phyloP scores from a whole-genome alignment of 2,888 invertebrate species.

The Eremobia ochroleuca region DNA sequence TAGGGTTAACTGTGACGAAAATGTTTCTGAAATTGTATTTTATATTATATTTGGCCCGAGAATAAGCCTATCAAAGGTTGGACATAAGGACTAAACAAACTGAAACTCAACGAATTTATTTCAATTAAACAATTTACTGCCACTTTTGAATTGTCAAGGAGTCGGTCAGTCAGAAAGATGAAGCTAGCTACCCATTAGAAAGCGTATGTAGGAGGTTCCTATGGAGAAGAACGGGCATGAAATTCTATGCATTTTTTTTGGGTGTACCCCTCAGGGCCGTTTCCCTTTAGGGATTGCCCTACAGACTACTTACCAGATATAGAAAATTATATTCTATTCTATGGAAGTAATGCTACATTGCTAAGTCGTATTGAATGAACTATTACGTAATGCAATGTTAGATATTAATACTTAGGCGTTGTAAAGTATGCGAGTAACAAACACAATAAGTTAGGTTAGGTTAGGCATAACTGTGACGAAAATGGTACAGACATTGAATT shows the following conservation, averaged over 20 bases:
- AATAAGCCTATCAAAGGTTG: background rate
- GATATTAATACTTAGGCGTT: background rate
- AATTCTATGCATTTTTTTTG: background rate
- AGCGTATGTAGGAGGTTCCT: background rate
- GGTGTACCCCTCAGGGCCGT: background rate
- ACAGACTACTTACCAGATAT: background rate
- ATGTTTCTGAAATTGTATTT: background rate
- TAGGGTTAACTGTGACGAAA: background rate
- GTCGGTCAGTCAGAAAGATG: background rate
- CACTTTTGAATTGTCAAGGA: background rate
- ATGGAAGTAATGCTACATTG: background rate
- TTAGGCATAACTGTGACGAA: background rate
- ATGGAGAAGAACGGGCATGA: background rate
- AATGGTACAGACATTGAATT: background rate
- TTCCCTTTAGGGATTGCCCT: background rate
- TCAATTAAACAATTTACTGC: background rate
- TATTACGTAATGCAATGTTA: background rate
- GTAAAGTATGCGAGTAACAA: background rate
- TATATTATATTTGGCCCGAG: background rate
- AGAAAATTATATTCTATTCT: background rate
- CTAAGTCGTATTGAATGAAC: background rate
- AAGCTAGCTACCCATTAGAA: background rate
- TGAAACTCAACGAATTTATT: background rate
- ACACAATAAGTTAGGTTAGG: background rate
- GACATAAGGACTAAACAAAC: background rate